Percentiles rank a stretch among this genome's conserved stretches.
These are phyloP conservation scores for Eucidaris tribuloides DNA, from an alignment of 35 echinoderm and acorn worm species.

Conservation along the genomic window DNA sequence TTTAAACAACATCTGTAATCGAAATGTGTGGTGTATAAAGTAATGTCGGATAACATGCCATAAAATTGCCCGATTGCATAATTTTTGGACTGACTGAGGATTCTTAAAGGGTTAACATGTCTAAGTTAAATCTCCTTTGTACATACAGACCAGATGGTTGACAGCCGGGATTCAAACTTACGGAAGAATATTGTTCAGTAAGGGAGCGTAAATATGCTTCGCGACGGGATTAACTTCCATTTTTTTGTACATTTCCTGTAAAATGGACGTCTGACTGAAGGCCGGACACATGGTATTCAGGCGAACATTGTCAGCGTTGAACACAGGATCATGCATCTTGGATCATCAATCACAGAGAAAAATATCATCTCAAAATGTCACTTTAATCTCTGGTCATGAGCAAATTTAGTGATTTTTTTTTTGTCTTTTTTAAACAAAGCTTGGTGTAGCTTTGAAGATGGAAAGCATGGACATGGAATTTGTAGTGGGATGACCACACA, in stretches of 20 bases:
- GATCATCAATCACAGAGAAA: background rate
- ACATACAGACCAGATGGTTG: background rate
- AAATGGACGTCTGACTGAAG: conserved; percentile 36
- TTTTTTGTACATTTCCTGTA: background rate
- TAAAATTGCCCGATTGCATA: too few relatives aligned
- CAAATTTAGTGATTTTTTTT: background rate
- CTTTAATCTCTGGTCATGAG: background rate
- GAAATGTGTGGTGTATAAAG: too few relatives aligned
- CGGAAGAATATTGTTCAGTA: background rate
- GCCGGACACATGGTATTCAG: conserved; percentile 53
- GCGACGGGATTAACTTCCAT: background rate
- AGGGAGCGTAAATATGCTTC: background rate
- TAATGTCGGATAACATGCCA: too few relatives aligned
- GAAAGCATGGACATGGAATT: background rate
- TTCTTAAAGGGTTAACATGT: background rate
- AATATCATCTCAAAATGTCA: background rate
- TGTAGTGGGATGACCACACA: background rate
- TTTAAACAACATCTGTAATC: too few relatives aligned
- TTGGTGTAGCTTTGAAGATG: background rate
- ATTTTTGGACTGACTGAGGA: background rate
- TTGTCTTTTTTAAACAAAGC: background rate
- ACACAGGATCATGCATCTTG: conserved; percentile 41
- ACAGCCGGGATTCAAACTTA: conserved; percentile 38
- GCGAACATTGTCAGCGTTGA: conserved; percentile 49
- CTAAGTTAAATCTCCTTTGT: background rate